A percentile compares a stretch with the other conserved stretches of the same genome.
These are phyloP conservation scores for Aphidius colemani DNA, from an alignment of 2,888 invertebrate species.

Conservation along the genomic window DNA sequence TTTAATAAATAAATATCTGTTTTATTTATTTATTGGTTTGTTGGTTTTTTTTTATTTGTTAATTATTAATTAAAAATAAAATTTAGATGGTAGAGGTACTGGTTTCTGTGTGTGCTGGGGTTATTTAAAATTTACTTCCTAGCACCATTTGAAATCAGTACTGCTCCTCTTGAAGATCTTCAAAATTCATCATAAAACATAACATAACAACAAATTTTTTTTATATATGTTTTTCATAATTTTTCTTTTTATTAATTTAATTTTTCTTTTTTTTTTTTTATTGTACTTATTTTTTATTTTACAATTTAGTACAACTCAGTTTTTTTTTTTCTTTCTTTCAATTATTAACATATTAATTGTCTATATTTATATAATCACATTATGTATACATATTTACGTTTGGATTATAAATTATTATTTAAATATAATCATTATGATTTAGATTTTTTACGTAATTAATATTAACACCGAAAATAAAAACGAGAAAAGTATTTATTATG, in stretches of 20 bases:
- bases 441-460: no score
- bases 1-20: not conserved
- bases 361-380: no score
- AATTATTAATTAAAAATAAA: no score
- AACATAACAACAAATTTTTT: conserved; percentile 26
- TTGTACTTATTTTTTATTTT: not conserved
- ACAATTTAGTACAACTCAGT: not conserved
- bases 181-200: conserved; percentile 29
- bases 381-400: not conserved
- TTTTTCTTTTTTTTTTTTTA: conserved; percentile 1
- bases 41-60: no score
- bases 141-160: conserved; percentile 62
- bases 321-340: not conserved
- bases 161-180: conserved; percentile 54
- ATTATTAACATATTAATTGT: not conserved
- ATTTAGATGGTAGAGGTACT: conserved; percentile 57
- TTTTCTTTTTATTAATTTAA: conserved; percentile 27
- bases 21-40: no score
- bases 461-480: no score
- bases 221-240: conserved; percentile 16
- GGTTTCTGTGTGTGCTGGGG: conserved; percentile 60
- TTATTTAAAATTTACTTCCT: conserved; percentile 48
- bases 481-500: no score
- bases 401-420: not conserved
- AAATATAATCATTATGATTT: no score